Conservation (phyloP, 2,797 vertebrate genomes). For the Manis pentadactyla region DNA sequence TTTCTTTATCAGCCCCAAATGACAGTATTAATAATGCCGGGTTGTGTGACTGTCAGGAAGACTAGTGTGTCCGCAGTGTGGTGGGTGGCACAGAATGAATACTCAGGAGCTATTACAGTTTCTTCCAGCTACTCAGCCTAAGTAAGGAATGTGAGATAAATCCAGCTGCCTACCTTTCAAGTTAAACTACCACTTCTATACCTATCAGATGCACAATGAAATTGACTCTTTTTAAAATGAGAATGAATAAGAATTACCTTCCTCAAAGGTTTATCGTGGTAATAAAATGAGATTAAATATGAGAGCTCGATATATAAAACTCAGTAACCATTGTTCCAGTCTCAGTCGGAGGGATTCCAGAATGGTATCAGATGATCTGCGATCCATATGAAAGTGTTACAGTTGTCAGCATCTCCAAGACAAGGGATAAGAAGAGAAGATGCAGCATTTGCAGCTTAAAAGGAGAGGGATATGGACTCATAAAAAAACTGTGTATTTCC, state of each 20-base stretch:
- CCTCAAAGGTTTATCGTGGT: background rate
- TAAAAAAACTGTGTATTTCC: background rate
- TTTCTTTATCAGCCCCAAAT: background rate
- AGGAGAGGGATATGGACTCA: background rate
- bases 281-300: constrained; percentile 31
- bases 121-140: background rate
- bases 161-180: background rate
- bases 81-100: background rate
- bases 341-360: background rate
- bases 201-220: background rate
- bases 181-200: background rate
- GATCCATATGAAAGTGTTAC: background rate
- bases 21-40: background rate
- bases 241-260: constrained; percentile 1
- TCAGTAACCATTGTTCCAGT: background rate
- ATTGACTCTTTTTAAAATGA: background rate
- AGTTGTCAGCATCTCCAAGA: background rate
- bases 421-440: background rate
- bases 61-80: background rate
- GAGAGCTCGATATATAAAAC: background rate
- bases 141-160: background rate
- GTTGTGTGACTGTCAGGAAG: background rate
- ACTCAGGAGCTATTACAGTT: background rate
- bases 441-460: background rate
- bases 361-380: background rate